A percentile compares a stretch with the other conserved stretches of the same genome.
These are phyloP conservation scores for Azorinus chamasolen DNA, from an alignment of 2,888 invertebrate genomes.

Conservation along the genomic window DNA sequence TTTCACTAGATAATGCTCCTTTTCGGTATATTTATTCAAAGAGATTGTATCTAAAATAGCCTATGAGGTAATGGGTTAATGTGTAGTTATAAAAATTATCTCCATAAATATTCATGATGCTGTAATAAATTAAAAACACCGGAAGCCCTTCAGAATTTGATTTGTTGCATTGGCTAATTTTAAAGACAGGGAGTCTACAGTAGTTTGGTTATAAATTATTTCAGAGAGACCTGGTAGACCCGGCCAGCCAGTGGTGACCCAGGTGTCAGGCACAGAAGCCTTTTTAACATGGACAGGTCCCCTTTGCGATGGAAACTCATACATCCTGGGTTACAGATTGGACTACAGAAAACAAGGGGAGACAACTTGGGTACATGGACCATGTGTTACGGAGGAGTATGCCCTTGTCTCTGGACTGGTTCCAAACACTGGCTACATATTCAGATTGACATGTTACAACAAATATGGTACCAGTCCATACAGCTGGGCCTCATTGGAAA, in stretches of 20 bases:
- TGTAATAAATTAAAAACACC: too few species aligned
- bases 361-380: constrained; percentile 92
- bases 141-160: too few species aligned
- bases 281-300: constrained; percentile 97
- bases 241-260: constrained; percentile 94
- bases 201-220: too few species aligned
- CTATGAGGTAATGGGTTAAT: too few species aligned
- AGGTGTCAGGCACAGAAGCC: constrained; percentile 94
- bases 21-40: too few species aligned
- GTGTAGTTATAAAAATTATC: too few species aligned
- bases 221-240: constrained; percentile 93
- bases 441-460: constrained; percentile 95
- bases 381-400: constrained; percentile 97
- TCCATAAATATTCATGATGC: too few species aligned
- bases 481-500: constrained; percentile 92
- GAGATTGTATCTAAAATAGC: too few species aligned
- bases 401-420: constrained; percentile 93
- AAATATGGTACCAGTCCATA: constrained; percentile 97
- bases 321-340: constrained; percentile 95
- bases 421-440: constrained; percentile 94
- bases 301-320: constrained; percentile 95
- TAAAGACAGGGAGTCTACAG: too few species aligned
- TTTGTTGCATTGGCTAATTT: too few species aligned
- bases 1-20: too few species aligned
- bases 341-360: constrained; percentile 88